Evolutionary conservation across 2,888 invertebrate genomes (phyloP).

Genomic region (Agonum fuliginosum): DNA sequence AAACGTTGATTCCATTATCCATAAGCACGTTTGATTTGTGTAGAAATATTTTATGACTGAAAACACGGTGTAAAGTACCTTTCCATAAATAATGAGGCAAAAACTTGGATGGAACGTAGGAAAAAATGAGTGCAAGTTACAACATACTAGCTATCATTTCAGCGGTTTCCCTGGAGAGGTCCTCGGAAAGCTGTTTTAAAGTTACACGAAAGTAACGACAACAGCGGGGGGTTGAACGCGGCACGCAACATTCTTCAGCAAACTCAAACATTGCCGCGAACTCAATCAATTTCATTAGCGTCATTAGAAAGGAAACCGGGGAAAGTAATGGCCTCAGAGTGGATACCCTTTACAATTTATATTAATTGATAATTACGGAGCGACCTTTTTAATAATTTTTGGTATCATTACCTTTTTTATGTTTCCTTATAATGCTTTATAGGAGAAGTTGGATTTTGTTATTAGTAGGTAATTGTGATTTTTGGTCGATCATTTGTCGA

Average conservation of each 20-base stretch:
- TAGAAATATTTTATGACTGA: conserved; percentile 16
- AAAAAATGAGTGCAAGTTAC: conserved; percentile 24
- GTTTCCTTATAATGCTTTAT: too few species aligned
- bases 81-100: conserved; percentile 29
- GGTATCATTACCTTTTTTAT: too few species aligned
- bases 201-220: neutral
- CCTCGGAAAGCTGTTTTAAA: conserved; percentile 12
- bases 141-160: conserved; percentile 26
- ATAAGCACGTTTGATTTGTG: neutral
- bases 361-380: too few species aligned
- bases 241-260: neutral
- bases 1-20: neutral
- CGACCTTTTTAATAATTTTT: too few species aligned
- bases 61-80: conserved; percentile 27
- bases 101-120: conserved; percentile 10
- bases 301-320: too few species aligned
- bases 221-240: neutral
- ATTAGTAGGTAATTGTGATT: too few species aligned
- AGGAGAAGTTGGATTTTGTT: too few species aligned
- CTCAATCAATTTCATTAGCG: conserved; percentile 5
- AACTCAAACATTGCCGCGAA: too few species aligned
- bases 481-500: too few species aligned
- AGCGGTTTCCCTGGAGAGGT: conserved; percentile 2
- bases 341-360: too few species aligned
- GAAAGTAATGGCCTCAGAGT: too few species aligned